Base-by-base conservation (phyloP, 1,140 invertebrate genomes). In the Drosophila nasuta region DNA sequence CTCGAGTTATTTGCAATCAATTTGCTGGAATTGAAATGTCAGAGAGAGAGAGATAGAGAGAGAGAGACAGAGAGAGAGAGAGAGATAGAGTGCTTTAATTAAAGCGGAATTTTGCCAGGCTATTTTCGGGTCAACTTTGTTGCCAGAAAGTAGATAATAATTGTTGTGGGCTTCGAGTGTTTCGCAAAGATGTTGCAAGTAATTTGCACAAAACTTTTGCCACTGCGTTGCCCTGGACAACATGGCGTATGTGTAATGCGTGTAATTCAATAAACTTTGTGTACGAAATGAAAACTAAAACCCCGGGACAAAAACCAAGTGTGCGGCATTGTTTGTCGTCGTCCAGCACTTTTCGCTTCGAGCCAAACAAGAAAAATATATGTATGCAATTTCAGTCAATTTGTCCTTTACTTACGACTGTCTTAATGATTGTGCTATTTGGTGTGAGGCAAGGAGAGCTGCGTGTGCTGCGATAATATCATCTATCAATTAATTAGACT, bases 401-500 rank as follows among this genome's bases (percentile, higher is more conserved):
- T 77, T 77, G 64, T 35, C 33, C 11, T 33, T 52, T 49, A 72
- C 46, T 66, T 65, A 69, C 38, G 57, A 60, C 28, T 51, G 30
- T 56, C 45, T 62, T 20, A 46, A 20, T 63, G 30, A 6, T 1
- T 5, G 7, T 11, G 25, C 10, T 58, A n/a, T 10, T 10, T 51
- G 57, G 45, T 38, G 28, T 25, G 35, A 38, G 45, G 20, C 20
- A 3, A 25, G 20, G 3, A 20, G 8, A 7, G 30, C 5, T 43
- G 25, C 38, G 35, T 49, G 17, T 56, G 13, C 45, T 8, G 15
- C 25, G 7, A 41, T 13, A 62, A 58, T 73, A 77, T 71, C 82
- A 70, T 75, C 75, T 64, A 76, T 86, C 71, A 86, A 86, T 86
- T 86, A 86, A 86, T 86, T 86, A 86, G 78, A 52, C 71, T 58